phyloP scores from a whole-genome alignment of 2,888 invertebrate genomes.

The Oscheius myriophilus region DNA sequence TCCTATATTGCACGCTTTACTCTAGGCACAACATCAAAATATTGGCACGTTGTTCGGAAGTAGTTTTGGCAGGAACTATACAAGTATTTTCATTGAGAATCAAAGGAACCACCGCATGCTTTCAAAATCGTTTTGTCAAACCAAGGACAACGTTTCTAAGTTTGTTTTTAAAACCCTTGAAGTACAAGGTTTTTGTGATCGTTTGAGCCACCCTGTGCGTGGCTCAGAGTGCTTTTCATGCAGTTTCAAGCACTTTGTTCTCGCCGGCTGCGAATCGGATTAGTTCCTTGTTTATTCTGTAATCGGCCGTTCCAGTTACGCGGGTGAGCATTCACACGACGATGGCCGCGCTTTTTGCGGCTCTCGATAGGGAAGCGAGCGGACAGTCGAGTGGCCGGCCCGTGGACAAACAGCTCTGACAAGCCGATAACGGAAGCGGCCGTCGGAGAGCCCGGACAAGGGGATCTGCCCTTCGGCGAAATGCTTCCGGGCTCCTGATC shows the following conservation, averaged over 20 bases:
- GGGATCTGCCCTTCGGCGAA: conserved; percentile 27
- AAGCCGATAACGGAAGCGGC: conserved; percentile 28
- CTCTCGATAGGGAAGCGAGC: conserved; percentile 31
- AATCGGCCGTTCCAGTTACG: conserved; percentile 30
- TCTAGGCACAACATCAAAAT: too few relatives aligned
- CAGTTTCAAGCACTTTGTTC: conserved; percentile 30
- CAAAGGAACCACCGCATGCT: too few relatives aligned
- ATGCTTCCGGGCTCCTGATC: neutral
- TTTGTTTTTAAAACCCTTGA: too few relatives aligned
- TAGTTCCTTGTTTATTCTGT: conserved; percentile 26
- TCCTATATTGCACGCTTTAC: too few relatives aligned
- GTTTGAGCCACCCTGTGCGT: too few relatives aligned
- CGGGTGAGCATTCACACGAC: conserved; percentile 29
- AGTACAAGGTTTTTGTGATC: too few relatives aligned
- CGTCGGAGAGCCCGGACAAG: conserved; percentile 13
- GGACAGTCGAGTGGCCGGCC: conserved; percentile 30
- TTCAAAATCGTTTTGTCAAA: too few relatives aligned
- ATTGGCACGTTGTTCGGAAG: too few relatives aligned
- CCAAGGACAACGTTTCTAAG: too few relatives aligned
- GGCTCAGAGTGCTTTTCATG: neutral
- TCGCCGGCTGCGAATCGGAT: conserved; percentile 26
- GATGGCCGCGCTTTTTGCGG: conserved; percentile 28
- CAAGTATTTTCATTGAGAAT: too few relatives aligned
- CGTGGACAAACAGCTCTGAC: conserved; percentile 29
- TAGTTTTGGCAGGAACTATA: too few relatives aligned